A percentile compares a stretch with the other conserved stretches of the same genome.
Evolutionary conservation across 2,113 vertebrate genomes (phyloP).

Genomic region (Heterochromis multidens): DNA sequence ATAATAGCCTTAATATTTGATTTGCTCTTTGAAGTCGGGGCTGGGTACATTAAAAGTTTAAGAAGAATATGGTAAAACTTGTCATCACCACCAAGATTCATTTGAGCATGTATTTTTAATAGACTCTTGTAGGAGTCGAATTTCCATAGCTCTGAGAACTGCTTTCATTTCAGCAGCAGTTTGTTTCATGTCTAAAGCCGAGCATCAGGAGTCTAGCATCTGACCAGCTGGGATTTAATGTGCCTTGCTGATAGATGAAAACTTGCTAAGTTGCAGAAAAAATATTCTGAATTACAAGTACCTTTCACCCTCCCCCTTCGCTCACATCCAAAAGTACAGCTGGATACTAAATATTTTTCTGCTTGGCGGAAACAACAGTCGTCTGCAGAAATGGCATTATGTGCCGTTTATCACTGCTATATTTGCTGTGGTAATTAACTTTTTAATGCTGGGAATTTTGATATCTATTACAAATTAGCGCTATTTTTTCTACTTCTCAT

Average conservation of each 20-base stretch:
- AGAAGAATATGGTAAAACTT: conserved; percentile 65
- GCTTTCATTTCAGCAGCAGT: conserved; percentile 64
- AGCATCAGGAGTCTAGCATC: conserved; percentile 50
- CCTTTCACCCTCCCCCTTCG: neutral
- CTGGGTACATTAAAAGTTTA: conserved; percentile 64
- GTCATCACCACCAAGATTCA: conserved; percentile 61
- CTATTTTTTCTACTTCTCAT: conserved; percentile 10
- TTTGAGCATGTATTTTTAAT: conserved; percentile 72
- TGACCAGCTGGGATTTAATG: conserved; percentile 72
- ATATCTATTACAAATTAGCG: conserved; percentile 58
- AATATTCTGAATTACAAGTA: conserved; percentile 62
- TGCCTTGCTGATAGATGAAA: conserved; percentile 63
- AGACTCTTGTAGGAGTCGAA: conserved; percentile 42
- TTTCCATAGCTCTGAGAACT: conserved; percentile 34
- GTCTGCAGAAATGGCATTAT: conserved; percentile 33
- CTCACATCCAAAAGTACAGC: conserved; percentile 53
- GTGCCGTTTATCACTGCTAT: conserved; percentile 39
- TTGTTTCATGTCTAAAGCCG: conserved; percentile 66
- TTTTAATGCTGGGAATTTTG: conserved; percentile 50
- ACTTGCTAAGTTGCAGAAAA: conserved; percentile 68
- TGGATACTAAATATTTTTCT: conserved; percentile 61
- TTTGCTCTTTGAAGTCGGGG: conserved; percentile 64
- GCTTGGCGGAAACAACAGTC: conserved; percentile 36
- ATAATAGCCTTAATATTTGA: conserved; percentile 74
- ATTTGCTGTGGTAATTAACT: conserved; percentile 53